These are phyloP conservation scores for Epinephelus cyanopodus DNA, from an alignment of 2,113 vertebrate genomes.

Conservation along the genomic window DNA sequence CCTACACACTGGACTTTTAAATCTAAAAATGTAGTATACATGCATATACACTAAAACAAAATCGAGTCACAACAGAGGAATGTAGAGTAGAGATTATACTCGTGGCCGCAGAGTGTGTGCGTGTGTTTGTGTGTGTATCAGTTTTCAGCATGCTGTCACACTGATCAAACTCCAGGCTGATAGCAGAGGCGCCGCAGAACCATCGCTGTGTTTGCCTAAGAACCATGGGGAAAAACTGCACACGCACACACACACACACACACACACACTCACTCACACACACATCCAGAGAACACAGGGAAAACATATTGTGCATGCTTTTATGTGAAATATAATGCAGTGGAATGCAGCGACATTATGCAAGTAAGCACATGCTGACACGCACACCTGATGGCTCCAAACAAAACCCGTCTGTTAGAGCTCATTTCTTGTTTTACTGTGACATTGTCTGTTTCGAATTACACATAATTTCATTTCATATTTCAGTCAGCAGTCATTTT, in stretches of 20 bases:
- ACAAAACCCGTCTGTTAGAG: slow-evolving; percentile 28
- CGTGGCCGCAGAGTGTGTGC: slow-evolving; percentile 9
- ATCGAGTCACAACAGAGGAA: slow-evolving; percentile 34
- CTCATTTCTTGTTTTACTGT: slow-evolving; percentile 17
- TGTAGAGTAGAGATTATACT: slow-evolving; percentile 42
- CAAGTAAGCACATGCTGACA: slow-evolving; percentile 58
- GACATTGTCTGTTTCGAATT: slow-evolving; percentile 45
- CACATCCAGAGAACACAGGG: slow-evolving; percentile 16
- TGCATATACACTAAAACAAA: slow-evolving; percentile 3
- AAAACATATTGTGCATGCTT: slow-evolving; percentile 59
- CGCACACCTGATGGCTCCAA: slow-evolving; percentile 47
- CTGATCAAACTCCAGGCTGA: slow-evolving; percentile 68
- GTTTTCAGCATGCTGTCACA: slow-evolving; percentile 76
- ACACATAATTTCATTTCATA: slow-evolving; percentile 29
- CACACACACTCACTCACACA: slow-evolving; percentile 11
- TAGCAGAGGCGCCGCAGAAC: slow-evolving; percentile 66
- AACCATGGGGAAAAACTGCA: slow-evolving; percentile 40
- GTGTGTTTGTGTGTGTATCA: slow-evolving; percentile 51
- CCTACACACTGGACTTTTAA: neutral
- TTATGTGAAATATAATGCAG: slow-evolving; percentile 71
- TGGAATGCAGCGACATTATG: slow-evolving; percentile 57
- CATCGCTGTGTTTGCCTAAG: slow-evolving; percentile 63
- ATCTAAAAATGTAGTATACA: neutral
- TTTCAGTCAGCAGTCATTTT: slow-evolving; percentile 17
- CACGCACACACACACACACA: slow-evolving; percentile 26